Evolutionary conservation across 2,888 invertebrate species (phyloP), one percentile per base, ranked within the genome.

Genomic region (Athrips mouffetella): DNA sequence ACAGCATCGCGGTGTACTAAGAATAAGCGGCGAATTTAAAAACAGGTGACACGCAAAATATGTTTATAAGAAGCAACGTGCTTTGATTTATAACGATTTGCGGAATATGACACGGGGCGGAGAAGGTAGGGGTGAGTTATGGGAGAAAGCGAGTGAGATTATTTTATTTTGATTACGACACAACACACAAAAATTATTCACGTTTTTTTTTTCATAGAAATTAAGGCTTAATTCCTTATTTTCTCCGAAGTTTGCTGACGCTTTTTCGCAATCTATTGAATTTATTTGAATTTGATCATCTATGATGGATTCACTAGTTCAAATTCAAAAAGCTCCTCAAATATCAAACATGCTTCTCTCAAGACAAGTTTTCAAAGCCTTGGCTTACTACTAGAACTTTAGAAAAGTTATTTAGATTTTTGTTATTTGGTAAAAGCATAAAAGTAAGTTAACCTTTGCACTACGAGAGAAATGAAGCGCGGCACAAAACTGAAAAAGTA

Each of bases 1-100:
- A 40, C 25, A 39, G 1, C 20, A 1, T 11, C 20, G 21, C 39
- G 21, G 33, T 15, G 16, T 16, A 7, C 21, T 25, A 53, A 58
- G 60, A 60, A 65, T 68, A 70, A 75, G 66, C 72, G 70, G 72
- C 65, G 63, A 73, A 74, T 78, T 80, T 73, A 70, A 79, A 84
- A 70, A 69, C 73, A 76, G 59, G 61, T 63, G 79, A 80, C 83
- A 75, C 67, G 68, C 73, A 60, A 86, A 83, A 85, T 85, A 86
- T 86, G 84, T 78, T 85, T 78, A 85, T 83, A 73, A 83, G 81
- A 60, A 77, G 73, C 74, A 80, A 78, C 84, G 79, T 77, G 78
- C 63, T 71, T 73, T 85, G 85, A 86, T 86, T 86, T 86, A 86
- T 75, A 78, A 76, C 75, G 67, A 73, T 65, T 69, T 67, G 68